Conservation (phyloP, 2,888 invertebrate genomes). For the Caenorhabditis uteleia region DNA sequence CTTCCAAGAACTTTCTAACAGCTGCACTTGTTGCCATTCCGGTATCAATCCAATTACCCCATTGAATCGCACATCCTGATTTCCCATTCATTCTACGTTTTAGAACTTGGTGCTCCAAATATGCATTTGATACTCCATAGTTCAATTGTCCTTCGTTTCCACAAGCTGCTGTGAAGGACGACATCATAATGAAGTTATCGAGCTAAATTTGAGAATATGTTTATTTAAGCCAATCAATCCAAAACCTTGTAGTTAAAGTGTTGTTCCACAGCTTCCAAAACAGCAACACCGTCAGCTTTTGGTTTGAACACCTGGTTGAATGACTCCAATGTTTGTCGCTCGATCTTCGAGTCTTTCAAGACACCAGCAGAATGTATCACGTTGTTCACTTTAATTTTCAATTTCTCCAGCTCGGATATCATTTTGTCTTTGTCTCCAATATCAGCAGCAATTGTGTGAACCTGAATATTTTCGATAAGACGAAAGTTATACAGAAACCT, state of each 20-base stretch:
- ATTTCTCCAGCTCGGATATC: constrained; percentile 13
- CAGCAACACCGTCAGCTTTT: constrained; percentile 50
- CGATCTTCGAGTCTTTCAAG: constrained; percentile 51
- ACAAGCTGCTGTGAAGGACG: constrained; percentile 59
- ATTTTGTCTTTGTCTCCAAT: constrained; percentile 35
- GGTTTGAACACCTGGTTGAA: constrained; percentile 56
- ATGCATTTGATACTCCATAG: constrained; percentile 60
- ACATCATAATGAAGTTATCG: constrained; percentile 58
- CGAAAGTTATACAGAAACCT: too few relatives aligned
- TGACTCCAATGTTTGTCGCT: constrained; percentile 41
- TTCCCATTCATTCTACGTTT: constrained; percentile 22
- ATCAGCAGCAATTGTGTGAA: constrained; percentile 44
- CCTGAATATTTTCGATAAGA: constrained; percentile 7
- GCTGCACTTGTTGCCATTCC: constrained; percentile 62
- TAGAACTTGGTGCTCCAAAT: constrained; percentile 48
- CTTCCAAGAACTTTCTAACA: constrained; percentile 41
- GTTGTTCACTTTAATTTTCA: constrained; percentile 40
- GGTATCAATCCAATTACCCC: constrained; percentile 66
- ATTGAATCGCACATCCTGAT: constrained; percentile 56
- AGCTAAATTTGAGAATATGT: constrained; percentile 21
- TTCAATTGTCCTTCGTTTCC: constrained; percentile 65
- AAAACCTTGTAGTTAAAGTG: constrained; percentile 35
- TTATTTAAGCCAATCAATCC: not conserved
- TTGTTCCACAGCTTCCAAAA: constrained; percentile 39
- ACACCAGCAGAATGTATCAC: constrained; percentile 64